Percentiles rank a stretch among this genome's conserved stretches.
phyloP scores from a whole-genome alignment of 2,113 vertebrate genomes.

The Paramormyrops kingsleyae region DNA sequence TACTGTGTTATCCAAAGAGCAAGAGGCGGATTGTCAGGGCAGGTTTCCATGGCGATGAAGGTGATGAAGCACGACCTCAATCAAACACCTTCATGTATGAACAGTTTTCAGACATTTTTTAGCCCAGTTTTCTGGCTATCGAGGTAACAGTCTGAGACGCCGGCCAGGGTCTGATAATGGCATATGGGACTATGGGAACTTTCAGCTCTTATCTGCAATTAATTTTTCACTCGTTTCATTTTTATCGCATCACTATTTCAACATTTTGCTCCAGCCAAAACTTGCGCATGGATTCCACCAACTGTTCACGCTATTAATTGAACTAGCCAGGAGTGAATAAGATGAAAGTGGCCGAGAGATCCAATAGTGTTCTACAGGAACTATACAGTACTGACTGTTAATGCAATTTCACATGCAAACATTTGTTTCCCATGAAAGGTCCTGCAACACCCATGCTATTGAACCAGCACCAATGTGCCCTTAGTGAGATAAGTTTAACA shows the following conservation, averaged over 20 bases:
- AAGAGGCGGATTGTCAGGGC: not conserved
- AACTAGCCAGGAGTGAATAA: not conserved
- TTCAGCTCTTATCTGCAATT: not conserved
- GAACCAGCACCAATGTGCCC: not conserved
- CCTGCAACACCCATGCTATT: not conserved
- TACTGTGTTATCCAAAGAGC: not conserved
- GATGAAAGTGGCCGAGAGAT: not conserved
- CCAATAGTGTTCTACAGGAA: not conserved
- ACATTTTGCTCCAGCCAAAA: not conserved
- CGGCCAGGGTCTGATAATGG: not conserved
- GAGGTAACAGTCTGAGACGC: not conserved
- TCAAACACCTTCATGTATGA: not conserved
- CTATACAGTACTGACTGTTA: not conserved
- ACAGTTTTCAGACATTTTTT: not conserved
- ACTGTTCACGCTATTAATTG: not conserved
- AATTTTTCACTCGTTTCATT: not conserved
- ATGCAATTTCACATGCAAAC: not conserved
- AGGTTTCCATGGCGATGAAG: not conserved
- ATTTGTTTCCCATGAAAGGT: not conserved
- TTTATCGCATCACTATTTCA: not conserved
- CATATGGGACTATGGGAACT: not conserved
- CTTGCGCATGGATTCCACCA: not conserved
- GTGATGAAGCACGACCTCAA: not conserved
- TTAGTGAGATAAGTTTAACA: not conserved
- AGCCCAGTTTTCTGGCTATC: not conserved